Evolutionary conservation across 35 echinoderm and acorn worm species (phyloP), one percentile per base, ranked within the genome.

Genomic region (Eucidaris tribuloides): DNA sequence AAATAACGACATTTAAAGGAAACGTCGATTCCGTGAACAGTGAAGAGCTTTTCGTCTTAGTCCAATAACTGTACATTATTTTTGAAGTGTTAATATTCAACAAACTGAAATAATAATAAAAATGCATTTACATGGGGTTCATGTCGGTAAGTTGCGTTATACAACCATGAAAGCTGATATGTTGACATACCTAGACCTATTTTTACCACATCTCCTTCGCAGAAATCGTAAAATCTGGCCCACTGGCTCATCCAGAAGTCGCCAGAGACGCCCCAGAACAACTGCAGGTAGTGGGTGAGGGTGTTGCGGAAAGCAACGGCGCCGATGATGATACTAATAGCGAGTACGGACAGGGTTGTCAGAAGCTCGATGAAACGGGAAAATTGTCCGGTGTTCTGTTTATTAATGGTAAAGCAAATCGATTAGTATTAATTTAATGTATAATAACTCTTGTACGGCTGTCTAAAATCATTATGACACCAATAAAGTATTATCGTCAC

Each of bases 201-300:
- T 44, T 74, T 74, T 2, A 40, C 34, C 36, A 20, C 6, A 24
- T 44, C 44, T 74, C 68, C 68, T 18, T 74, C 68, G 18, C 38
- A 74, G 37, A 42, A 74, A 36, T 74, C 68, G 44, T 74, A 74
- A 40, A 41, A 74, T 22, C 5, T 23, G 29, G 35, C 68, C 68
- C 68, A 74, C 9, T 11, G 48, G 48, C n/a, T 52, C 32, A 93
- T 92, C 94, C 94, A 97, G 58, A 97, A 97, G 57, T 97, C 83
- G 1, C 86, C 90, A 6, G 94, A 90, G 54, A 87, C 94, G 23
- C 94, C 94, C 94, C 94, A 97, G 64, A 89, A 97, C 32, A 82
- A 33, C 82, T 97, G 66, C 24, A 97, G 70, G 46, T 97, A 91
- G 90, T 91, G 93, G 5, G 94, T 97, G 17, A 97, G 61, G 58